A percentile compares a stretch with the other conserved stretches of the same genome.
These are phyloP conservation scores for Pasiphila rectangulata DNA, from an alignment of 2,888 invertebrate species.

Conservation along the genomic window DNA sequence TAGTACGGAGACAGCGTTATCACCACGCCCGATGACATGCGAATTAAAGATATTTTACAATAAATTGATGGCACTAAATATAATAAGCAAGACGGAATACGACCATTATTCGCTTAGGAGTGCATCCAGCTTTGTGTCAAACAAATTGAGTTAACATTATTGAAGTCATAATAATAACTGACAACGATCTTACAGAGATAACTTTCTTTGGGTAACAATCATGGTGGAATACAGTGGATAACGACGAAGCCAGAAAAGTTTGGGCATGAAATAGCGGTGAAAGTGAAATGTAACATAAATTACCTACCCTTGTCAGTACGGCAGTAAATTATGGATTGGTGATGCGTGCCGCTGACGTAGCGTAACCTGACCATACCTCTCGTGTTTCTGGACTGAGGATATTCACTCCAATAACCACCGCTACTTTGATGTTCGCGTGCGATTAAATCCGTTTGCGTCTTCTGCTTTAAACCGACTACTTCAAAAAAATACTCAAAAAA, in stretches of 20 bases:
- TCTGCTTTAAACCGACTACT: no score
- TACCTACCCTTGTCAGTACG: constrained; percentile 68
- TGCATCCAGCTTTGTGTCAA: no score
- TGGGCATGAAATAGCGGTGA: constrained; percentile 51
- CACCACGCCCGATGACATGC: no score
- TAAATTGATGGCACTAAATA: no score
- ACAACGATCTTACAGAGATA: background rate
- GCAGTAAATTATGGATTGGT: constrained; percentile 62
- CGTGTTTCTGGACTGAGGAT: constrained; percentile 7
- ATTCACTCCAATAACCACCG: constrained; percentile 17
- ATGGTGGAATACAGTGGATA: constrained; percentile 1
- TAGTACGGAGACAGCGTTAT: no score
- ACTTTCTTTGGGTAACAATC: background rate
- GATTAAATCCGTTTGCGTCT: background rate
- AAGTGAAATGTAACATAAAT: constrained; percentile 73
- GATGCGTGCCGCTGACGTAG: constrained; percentile 53
- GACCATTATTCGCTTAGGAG: no score
- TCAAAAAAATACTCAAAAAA: no score
- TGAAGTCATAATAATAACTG: no score
- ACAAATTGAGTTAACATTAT: no score
- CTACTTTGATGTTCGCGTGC: constrained; percentile 11
- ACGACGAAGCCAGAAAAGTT: constrained; percentile 31
- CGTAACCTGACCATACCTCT: constrained; percentile 26
- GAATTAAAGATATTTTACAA: no score
- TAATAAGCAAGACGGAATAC: no score